phyloP scores from a whole-genome alignment of 2,888 invertebrate species.

The Agrochola lychnidis region DNA sequence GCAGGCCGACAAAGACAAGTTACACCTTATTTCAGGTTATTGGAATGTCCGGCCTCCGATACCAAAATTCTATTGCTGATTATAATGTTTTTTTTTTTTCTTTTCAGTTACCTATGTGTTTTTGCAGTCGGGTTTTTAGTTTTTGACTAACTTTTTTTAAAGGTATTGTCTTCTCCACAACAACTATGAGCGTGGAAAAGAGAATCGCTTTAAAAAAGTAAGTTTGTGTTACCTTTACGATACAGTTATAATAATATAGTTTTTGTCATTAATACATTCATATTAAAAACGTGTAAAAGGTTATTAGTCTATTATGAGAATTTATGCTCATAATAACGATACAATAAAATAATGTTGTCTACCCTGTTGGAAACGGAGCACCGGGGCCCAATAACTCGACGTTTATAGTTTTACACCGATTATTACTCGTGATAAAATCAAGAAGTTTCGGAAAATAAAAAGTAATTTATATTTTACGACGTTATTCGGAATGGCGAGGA shows the following conservation, averaged over 20 bases:
- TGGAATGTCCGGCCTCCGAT: no score
- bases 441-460: conserved; percentile 56
- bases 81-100: no score
- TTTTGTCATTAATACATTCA: conserved; percentile 49
- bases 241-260: conserved; percentile 54
- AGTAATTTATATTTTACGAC: conserved; percentile 48
- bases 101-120: no score
- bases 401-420: conserved; percentile 57
- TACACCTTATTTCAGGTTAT: no score
- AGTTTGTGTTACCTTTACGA: conserved; percentile 54
- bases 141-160: not conserved
- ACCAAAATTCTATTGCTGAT: no score
- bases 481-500: conserved; percentile 27
- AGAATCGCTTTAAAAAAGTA: conserved; percentile 34
- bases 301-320: conserved; percentile 60
- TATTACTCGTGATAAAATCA: conserved; percentile 55
- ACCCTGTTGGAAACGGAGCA: conserved; percentile 27
- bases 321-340: conserved; percentile 53
- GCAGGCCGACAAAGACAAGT: no score
- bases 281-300: conserved; percentile 60
- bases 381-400: conserved; percentile 23
- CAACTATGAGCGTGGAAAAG: conserved; percentile 13
- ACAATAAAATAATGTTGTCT: conserved; percentile 52
- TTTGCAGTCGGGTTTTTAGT: no score
- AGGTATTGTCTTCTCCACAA: not conserved